Percentiles rank a stretch among this genome's conserved stretches.
Evolutionary conservation across 2,113 vertebrate genomes (phyloP).

Genomic region (Silurus meridionalis): DNA sequence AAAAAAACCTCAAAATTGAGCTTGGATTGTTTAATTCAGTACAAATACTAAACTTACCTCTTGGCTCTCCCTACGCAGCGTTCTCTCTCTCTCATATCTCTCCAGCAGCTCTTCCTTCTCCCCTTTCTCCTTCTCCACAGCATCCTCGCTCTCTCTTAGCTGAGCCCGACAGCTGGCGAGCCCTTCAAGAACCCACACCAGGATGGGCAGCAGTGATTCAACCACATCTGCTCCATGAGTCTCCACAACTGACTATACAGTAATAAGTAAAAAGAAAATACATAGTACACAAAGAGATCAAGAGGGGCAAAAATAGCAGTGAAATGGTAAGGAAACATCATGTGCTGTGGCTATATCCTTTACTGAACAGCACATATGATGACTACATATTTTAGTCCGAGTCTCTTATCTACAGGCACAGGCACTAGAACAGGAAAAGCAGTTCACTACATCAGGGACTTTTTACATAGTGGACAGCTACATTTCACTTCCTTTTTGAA

Average conservation of each 20-base stretch:
- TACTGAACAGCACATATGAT: background rate
- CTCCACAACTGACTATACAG: conserved; percentile 70
- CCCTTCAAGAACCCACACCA: conserved; percentile 78
- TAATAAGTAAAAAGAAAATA: background rate
- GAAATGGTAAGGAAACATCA: background rate
- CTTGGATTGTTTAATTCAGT: background rate
- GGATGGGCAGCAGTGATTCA: conserved; percentile 75
- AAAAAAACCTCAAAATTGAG: background rate
- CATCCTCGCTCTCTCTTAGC: conserved; percentile 71
- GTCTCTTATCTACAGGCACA: conserved; percentile 34
- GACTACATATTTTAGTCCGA: background rate
- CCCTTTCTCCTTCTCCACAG: conserved; percentile 67
- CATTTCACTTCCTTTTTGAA: conserved; percentile 39
- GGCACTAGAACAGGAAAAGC: conserved; percentile 37
- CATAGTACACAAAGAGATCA: background rate
- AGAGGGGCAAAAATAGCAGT: background rate
- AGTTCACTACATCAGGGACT: conserved; percentile 9
- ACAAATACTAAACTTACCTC: conserved; percentile 64
- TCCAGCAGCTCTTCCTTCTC: conserved; percentile 71
- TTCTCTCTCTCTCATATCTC: conserved; percentile 70
- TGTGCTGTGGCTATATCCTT: background rate
- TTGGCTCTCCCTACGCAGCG: conserved; percentile 70
- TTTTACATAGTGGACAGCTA: background rate
- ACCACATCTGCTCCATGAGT: conserved; percentile 73
- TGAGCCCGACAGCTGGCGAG: conserved; percentile 73